phyloP scores from a whole-genome alignment of 1,140 invertebrate species.

The Platyscapa corneri region DNA sequence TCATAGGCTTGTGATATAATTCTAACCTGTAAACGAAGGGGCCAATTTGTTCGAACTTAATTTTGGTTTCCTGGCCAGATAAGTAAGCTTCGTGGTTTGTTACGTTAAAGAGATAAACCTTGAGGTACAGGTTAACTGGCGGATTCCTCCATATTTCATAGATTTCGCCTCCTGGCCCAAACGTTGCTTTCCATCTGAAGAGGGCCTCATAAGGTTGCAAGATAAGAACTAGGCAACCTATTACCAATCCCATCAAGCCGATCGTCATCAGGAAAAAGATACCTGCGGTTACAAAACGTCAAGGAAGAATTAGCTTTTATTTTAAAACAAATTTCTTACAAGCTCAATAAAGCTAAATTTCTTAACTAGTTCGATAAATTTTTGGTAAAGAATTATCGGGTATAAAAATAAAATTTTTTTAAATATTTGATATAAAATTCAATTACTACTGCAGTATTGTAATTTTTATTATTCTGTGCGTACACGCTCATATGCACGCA shows the following conservation, averaged over 20 bases:
- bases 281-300: conserved; percentile 74
- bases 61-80: conserved; percentile 79
- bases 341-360: too few species aligned
- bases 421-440: too few species aligned
- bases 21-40: conserved; percentile 93
- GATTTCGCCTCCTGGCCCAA: conserved; percentile 83
- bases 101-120: conserved; percentile 91
- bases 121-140: conserved; percentile 87
- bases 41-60: conserved; percentile 86
- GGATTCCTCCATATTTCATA: conserved; percentile 90
- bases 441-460: too few species aligned
- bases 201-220: conserved; percentile 83
- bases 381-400: too few species aligned
- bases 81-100: conserved; percentile 89
- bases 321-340: too few species aligned
- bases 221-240: conserved; percentile 78
- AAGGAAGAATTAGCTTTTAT: too few species aligned
- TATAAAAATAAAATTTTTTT: too few species aligned
- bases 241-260: conserved; percentile 78
- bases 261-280: conserved; percentile 79
- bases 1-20: background rate
- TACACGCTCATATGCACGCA: too few species aligned
- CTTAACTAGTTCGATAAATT: too few species aligned
- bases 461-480: too few species aligned
- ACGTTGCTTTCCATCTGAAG: conserved; percentile 83